Evolutionary conservation across 1,140 invertebrate species (phyloP).

Genomic region (Drosophila sucinea): DNA sequence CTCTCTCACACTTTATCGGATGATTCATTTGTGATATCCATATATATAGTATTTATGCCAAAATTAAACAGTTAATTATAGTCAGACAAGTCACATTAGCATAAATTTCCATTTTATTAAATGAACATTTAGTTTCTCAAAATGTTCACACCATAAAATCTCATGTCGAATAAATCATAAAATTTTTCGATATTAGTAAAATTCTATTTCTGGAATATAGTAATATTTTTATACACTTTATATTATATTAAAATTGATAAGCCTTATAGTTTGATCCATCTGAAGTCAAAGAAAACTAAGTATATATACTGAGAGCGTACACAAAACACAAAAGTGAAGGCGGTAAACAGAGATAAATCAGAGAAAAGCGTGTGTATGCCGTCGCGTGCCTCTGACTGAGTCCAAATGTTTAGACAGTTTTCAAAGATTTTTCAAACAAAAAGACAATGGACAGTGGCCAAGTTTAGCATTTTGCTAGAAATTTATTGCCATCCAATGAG

Average conservation of each 20-base stretch:
- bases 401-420: conserved; percentile 37
- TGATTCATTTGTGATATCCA: conserved; percentile 1
- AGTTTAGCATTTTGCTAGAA: conserved; percentile 34
- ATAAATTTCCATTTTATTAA: conserved; percentile 50
- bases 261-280: conserved; percentile 41
- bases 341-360: conserved; percentile 68
- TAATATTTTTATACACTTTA: not conserved
- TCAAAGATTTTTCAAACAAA: conserved; percentile 25
- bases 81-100: conserved; percentile 30
- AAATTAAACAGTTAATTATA: conserved; percentile 38
- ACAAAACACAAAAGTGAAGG: conserved; percentile 19
- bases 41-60: conserved; percentile 26
- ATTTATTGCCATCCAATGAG: conserved; percentile 58
- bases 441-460: conserved; percentile 44
- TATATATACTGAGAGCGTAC: not conserved
- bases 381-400: conserved; percentile 51
- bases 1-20: not conserved
- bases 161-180: conserved; percentile 40
- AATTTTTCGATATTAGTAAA: conserved; percentile 18
- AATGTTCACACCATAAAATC: conserved; percentile 21
- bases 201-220: too few species aligned
- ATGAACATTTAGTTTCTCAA: conserved; percentile 42
- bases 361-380: conserved; percentile 37
- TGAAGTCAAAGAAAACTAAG: conserved; percentile 6
- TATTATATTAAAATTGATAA: conserved; percentile 29